Percentiles rank a stretch among this genome's conserved stretches.
Conservation (phyloP, 1,140 invertebrate species). For the Subanguina moxae region DNA sequence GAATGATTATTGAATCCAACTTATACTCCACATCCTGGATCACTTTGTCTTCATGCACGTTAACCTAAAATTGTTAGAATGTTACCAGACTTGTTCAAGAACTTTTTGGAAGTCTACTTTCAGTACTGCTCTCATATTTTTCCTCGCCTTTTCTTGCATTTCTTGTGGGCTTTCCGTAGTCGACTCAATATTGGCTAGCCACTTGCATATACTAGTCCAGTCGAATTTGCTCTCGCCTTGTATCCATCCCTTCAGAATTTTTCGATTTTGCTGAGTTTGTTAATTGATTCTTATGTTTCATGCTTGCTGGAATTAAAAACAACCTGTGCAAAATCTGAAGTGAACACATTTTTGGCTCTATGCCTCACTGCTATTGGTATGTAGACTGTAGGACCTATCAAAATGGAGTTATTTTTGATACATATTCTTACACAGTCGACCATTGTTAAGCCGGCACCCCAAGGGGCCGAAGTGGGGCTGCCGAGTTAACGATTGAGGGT, state of each 20-base stretch:
- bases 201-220: conserved; percentile 54
- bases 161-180: conserved; percentile 37
- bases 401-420: neutral
- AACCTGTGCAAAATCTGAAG: conserved; percentile 55
- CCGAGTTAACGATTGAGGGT: too few species aligned
- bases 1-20: conserved; percentile 27
- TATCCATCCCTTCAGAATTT: conserved; percentile 47
- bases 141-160: conserved; percentile 51
- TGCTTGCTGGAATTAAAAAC: neutral
- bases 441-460: too few species aligned
- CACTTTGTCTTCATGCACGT: conserved; percentile 49
- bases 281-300: neutral
- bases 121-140: conserved; percentile 54
- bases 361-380: conserved; percentile 52
- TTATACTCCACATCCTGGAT: conserved; percentile 40
- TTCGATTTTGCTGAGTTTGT: conserved; percentile 33
- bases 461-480: too few species aligned
- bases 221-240: conserved; percentile 47
- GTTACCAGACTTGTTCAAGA: neutral
- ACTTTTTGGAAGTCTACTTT: conserved; percentile 30
- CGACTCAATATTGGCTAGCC: conserved; percentile 54
- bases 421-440: too few species aligned
- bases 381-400: conserved; percentile 54
- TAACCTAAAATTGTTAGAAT: conserved; percentile 19
- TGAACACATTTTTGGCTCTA: conserved; percentile 46